phyloP scores from a whole-genome alignment of 2,888 invertebrate species.

The Drosophila acutilabella region DNA sequence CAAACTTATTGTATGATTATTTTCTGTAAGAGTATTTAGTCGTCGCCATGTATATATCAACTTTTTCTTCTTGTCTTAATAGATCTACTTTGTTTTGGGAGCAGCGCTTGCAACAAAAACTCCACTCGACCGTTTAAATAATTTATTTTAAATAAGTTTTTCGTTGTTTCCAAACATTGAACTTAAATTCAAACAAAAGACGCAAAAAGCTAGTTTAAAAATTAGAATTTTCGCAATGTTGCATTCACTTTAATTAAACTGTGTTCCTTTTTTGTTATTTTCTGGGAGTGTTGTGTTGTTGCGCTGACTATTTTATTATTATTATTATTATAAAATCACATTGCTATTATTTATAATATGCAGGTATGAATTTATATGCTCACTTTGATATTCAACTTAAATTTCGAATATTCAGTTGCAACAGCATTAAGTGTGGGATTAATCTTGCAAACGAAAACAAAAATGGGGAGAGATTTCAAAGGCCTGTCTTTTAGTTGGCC shows the following conservation, averaged over 20 bases:
- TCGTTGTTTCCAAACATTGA: slow-evolving; percentile 21
- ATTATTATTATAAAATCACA: slow-evolving; percentile 61
- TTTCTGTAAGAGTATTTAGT: neutral
- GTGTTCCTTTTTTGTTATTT: slow-evolving; percentile 1
- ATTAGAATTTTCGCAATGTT: slow-evolving; percentile 11
- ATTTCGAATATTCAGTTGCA: slow-evolving; percentile 44
- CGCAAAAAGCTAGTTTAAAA: slow-evolving; percentile 17
- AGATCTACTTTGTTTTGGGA: slow-evolving; percentile 11
- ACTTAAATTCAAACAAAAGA: slow-evolving; percentile 3
- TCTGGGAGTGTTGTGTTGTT: slow-evolving; percentile 20
- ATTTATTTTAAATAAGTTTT: slow-evolving; percentile 27
- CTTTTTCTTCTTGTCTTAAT: neutral
- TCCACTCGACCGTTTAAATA: slow-evolving; percentile 15
- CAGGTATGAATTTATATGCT: slow-evolving; percentile 3
- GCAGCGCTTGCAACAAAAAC: slow-evolving; percentile 15
- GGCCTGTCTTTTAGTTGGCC: slow-evolving; percentile 88
- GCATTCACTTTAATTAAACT: slow-evolving; percentile 12
- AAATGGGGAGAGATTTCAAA: slow-evolving; percentile 57
- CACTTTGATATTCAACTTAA: slow-evolving; percentile 54
- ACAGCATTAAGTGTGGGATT: slow-evolving; percentile 40
- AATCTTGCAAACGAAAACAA: slow-evolving; percentile 44
- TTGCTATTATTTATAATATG: slow-evolving; percentile 49
- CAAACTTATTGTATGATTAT: neutral
- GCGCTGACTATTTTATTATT: slow-evolving; percentile 55
- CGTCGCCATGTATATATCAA: neutral